Percentiles rank a stretch among this genome's conserved stretches.
These are phyloP conservation scores for Schlechtendalia chinensis DNA, from an alignment of 1,140 invertebrate species.

Conservation along the genomic window DNA sequence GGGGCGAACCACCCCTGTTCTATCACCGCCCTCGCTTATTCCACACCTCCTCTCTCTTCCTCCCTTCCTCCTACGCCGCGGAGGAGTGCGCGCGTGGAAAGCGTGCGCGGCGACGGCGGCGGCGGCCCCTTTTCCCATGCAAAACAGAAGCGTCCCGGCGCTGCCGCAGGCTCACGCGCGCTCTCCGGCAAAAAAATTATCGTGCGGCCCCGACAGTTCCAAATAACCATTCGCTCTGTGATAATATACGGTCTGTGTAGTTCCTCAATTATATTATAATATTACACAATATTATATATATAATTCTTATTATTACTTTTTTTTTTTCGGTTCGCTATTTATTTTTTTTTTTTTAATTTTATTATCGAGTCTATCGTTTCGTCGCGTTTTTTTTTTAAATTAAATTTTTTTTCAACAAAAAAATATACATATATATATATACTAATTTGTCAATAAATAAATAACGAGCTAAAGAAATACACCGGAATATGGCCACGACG, in stretches of 20 bases:
- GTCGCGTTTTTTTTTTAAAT: neutral
- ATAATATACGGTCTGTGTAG: constrained; percentile 50
- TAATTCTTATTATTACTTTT: constrained; percentile 29
- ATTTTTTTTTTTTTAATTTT: neutral
- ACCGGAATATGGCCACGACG: neutral
- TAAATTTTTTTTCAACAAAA: neutral
- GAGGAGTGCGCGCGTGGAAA: constrained; percentile 9
- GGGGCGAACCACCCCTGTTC: neutral
- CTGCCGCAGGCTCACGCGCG: constrained; percentile 50
- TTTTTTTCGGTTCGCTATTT: neutral
- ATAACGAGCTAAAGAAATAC: neutral
- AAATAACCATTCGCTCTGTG: constrained; percentile 50
- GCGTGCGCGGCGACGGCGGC: constrained; percentile 21
- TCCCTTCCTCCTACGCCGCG: no score
- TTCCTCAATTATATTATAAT: constrained; percentile 42
- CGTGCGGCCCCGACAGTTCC: constrained; percentile 45
- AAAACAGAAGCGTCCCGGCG: constrained; percentile 50
- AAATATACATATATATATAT: no score
- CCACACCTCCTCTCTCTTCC: neutral
- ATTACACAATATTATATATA: constrained; percentile 18
- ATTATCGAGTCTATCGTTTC: neutral
- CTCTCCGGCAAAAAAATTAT: constrained; percentile 43
- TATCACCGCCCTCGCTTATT: no score
- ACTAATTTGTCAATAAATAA: no score
- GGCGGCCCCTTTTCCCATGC: constrained; percentile 47